Conservation (phyloP, 2,888 invertebrate species). For the Diachrysia chrysitis region DNA sequence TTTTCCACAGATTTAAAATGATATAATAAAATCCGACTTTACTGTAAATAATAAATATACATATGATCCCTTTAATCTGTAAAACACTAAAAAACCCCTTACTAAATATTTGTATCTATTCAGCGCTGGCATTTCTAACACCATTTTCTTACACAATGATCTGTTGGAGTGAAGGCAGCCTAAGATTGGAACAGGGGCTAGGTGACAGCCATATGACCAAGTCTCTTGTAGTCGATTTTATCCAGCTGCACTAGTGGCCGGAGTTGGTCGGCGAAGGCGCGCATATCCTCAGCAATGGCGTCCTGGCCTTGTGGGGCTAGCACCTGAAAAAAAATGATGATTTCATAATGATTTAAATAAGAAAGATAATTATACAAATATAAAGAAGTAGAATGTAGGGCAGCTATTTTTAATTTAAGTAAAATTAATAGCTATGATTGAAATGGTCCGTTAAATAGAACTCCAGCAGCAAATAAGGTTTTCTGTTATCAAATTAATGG, state of each 20-base stretch:
- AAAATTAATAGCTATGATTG: no score
- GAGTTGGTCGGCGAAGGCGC: conserved; percentile 97
- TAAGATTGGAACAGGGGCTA: conserved; percentile 73
- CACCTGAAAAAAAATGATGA: conserved; percentile 90
- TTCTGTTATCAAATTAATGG: no score
- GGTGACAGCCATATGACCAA: conserved; percentile 85
- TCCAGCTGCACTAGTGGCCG: conserved; percentile 97
- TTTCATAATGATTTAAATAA: no score
- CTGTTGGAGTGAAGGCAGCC: conserved; percentile 52
- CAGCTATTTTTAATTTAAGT: no score
- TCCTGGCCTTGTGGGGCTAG: conserved; percentile 97
- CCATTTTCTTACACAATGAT: conserved; percentile 18
- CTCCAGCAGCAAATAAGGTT: no score
- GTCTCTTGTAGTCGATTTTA: conserved; percentile 96
- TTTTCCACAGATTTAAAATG: no score
- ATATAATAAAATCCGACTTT: no score
- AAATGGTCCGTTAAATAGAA: no score
- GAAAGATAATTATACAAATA: not conserved
- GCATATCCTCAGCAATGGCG: conserved; percentile 98
- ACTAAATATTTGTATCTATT: not conserved
- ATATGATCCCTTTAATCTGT: no score
- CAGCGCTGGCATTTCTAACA: not conserved
- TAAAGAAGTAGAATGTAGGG: no score
- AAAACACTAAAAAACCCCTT: no score
- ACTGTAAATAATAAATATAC: no score